phyloP scores from a whole-genome alignment of 2,888 invertebrate genomes.

The Podabrus alpinus region DNA sequence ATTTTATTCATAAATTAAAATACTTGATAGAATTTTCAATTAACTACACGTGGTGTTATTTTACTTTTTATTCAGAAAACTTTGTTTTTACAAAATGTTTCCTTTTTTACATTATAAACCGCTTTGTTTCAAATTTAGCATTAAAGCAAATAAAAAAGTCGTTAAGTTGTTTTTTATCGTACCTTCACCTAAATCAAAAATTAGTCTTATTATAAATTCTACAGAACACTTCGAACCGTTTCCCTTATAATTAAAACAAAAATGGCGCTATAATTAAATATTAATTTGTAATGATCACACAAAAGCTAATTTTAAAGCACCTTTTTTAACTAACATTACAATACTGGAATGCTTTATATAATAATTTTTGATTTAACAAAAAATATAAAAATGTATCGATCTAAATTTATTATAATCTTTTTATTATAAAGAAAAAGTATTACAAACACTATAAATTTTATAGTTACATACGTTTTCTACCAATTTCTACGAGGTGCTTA shows the following conservation, averaged over 20 bases:
- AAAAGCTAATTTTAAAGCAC: neutral
- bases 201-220: neutral
- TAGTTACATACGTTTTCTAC: neutral
- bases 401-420: neutral
- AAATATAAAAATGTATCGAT: neutral
- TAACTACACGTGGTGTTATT: too few relatives aligned
- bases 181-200: constrained; percentile 1
- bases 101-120: neutral
- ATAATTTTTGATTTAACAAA: neutral
- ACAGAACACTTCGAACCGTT: neutral
- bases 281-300: neutral
- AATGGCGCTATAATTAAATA: neutral
- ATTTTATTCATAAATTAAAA: neutral
- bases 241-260: neutral
- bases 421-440: neutral
- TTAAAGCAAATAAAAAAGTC: constrained; percentile 4
- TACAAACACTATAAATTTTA: neutral
- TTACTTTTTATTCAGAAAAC: neutral
- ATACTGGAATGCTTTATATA: neutral
- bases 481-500: neutral
- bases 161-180: neutral
- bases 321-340: neutral
- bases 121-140: neutral
- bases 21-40: neutral
- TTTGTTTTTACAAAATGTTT: neutral